Evolutionary conservation across 1,140 invertebrate species (phyloP), one percentile per base, ranked within the genome.

Genomic region (Diploscapter pachys): DNA sequence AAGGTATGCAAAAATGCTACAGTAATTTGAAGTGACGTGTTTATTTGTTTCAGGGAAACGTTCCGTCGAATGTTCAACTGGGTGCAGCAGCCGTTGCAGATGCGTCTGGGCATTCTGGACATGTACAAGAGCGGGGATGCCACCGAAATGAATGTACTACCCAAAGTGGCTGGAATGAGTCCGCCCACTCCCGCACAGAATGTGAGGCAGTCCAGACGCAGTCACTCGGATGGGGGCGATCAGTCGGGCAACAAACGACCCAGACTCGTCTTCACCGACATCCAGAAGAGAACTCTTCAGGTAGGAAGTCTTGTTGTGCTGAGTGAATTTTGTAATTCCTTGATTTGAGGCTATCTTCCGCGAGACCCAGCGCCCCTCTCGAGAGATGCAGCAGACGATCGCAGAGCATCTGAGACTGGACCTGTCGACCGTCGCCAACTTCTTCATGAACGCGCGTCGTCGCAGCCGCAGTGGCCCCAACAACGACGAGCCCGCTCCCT

Each of bases 391-490:
- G 63, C 13, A 64, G 51, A 64, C 51, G 9, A 13, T 64, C 9
- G 63, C 6, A 6, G 6, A 5, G 6, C 63, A 50, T 5, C 13
- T 64, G 6, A 6, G 6, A 6, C 63, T 64, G 63, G 13, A 5
- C 31, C 51, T 64, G 9, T 6, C 9, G 51, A 64, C 63, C 6
- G 63, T 64, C 63, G 6, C 31, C 6, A 64, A 64, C 63, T 64
- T 48, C 63, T 64, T 64, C 13, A 64, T 64, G 63, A 64, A 64
- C 63, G 13, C 13, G 6, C 31, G 57, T 13, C 90, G 96, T 79
- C 90, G 96, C 70, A 72, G 76, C 8, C 57, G 79, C 13, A 61
- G 72, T n/a, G 73, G 69, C 6, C 54, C 51, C 6, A 75, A 69
- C 66, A 66, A 63, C 4, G 78, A 79, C 72, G 78, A 79, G 52